Base-by-base conservation (phyloP, 2,113 vertebrate species). In the Osmerus mordax region DNA sequence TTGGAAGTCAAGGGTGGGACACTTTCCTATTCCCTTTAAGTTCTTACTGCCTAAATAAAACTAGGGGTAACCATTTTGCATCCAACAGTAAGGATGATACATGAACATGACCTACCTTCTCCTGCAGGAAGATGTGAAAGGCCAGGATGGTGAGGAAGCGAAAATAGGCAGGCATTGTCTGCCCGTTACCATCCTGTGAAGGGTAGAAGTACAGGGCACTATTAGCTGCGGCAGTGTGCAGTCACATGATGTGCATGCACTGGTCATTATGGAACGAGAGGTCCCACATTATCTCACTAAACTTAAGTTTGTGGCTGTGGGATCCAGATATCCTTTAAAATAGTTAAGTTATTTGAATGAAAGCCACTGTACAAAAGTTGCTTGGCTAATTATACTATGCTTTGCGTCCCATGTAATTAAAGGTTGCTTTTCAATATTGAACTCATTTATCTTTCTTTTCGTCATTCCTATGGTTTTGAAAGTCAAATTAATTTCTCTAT, bases 111-210 rank as follows among this genome's bases (percentile, higher is more conserved):
- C 58, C 0, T 76, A 98, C 97, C 94, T 99, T 96, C 83, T 98
- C 96, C 77, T 97, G 93, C 28, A 98, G 93, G 84, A 99, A 99
- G 65, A 97, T 86, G 0, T 99, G 96, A 85, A 99, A 99, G 67
- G 96, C 95, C 91, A 99, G 91, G 84, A 99, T 95, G 2, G 97
- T 99, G 81, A 99, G 95, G 89, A 99, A 99, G 23, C 95, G 95
- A 83, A 99, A 99, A 78, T 99, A 99, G 0, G 95, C 89, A 0
- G 96, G 97, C 97, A 98, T 98, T 59, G 87, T 84, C 28, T 84
- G 84, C 0, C 78, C 81, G 0, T 91, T 73, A 9, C 81, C 70
- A 0, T 91, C 93, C 96, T 98, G 81, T 13, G 0, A 18, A 2
- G 71, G 41, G 70, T 41, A 67, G 72, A 0, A 3, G 11, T 36